Evolutionary conservation across 2,113 vertebrate species (phyloP), one percentile per base, ranked within the genome.

Genomic region (Gadus chalcogrammus): DNA sequence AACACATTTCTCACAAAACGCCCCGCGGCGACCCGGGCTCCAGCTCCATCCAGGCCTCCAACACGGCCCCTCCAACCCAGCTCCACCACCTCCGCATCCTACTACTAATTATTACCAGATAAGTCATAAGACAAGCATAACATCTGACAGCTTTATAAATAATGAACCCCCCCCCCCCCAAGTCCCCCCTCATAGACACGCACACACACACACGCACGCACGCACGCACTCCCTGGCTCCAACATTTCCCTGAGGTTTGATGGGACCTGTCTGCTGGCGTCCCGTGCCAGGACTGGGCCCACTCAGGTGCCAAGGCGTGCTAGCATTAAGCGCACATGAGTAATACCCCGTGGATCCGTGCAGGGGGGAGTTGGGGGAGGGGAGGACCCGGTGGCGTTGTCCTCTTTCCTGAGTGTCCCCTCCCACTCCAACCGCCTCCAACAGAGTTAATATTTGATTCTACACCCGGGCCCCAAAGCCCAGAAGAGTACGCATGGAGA

Each of bases 381-480:
- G 42, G 42, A 48, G 75, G 75, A 86, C 76, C 76, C 73, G 65
- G 71, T 74, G 75, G 75, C 71, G 73, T 77, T 74, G 70, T 71
- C 73, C 77, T 71, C 77, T 74, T 20, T 20, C 72, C 79, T 77
- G 82, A 75, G 65, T 79, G 83, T 84, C 69, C 28, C 79, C 78
- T 81, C 76, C 83, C 81, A 84, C 84, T 90, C 90, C 88, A 88
- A 87, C 85, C 82, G 77, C 65, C 81, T 48, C 42, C 42, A 48
- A 13, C 42, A 48, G 8, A 75, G 84, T 92, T 90, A 90, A 92
- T 92, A 92, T 90, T 92, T 90, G 84, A 92, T 88, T 86, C 8
- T 48, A 87, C 82, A 88, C 86, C 84, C 74, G 84, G 81, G 84
- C 85, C 80, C 82, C 75, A 79, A 69, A 74, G 77, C 76, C 76